Evolutionary conservation across 2,113 vertebrate species (phyloP).

Genomic region (zebrafish (Danio rerio)): DNA sequence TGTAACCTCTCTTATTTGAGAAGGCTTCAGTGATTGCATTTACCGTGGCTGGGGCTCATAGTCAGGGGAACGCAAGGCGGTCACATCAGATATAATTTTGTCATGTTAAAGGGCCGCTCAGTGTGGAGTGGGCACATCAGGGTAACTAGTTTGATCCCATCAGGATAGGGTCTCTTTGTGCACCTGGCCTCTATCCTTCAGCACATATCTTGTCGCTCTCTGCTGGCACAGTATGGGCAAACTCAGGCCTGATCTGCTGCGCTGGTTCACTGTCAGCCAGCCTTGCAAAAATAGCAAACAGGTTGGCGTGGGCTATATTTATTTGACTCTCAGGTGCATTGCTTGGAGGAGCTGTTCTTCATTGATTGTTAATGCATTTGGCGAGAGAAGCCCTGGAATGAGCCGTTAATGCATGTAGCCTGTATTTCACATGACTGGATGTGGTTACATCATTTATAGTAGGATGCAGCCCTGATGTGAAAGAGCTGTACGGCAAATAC

Average conservation of each 20-base stretch:
- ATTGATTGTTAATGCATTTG: conserved; percentile 34
- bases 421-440: conserved; percentile 37
- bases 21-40: conserved; percentile 61
- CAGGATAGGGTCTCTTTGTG: conserved; percentile 43
- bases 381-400: conserved; percentile 26
- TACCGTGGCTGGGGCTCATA: conserved; percentile 54
- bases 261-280: conserved; percentile 44
- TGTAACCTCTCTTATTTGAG: conserved; percentile 62
- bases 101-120: conserved; percentile 54
- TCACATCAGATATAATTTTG: conserved; percentile 61
- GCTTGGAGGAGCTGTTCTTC: conserved; percentile 27
- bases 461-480: not conserved
- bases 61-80: conserved; percentile 41
- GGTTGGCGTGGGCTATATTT: conserved; percentile 51
- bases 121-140: conserved; percentile 37
- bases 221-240: conserved; percentile 5
- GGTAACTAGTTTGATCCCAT: conserved; percentile 58
- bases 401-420: conserved; percentile 23
- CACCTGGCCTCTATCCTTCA: conserved; percentile 23
- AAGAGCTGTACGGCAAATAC: not conserved
- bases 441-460: conserved; percentile 47
- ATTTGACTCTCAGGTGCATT: conserved; percentile 36
- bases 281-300: conserved; percentile 47
- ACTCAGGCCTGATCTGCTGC: conserved; percentile 7
- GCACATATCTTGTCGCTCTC: not conserved